Base-by-base conservation (phyloP, 2,797 vertebrate species). In the Cossypha polioptera region DNA sequence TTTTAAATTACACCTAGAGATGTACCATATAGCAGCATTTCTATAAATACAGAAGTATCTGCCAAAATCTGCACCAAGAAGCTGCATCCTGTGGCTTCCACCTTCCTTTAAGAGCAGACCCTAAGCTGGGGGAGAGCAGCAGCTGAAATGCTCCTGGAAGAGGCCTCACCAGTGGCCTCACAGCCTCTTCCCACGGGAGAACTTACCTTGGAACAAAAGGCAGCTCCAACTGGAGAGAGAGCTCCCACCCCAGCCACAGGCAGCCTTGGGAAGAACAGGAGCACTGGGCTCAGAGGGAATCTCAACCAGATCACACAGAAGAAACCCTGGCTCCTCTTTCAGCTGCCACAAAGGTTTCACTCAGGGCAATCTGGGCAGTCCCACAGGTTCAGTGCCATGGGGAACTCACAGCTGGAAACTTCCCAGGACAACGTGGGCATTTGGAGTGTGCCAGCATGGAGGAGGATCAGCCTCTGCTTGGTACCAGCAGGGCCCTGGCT, bases 181-280 rank as follows among this genome's bases (percentile, higher is more conserved):
- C 47, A 54, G 81, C 47, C 47, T 84, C 69, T 22, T 77, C 69
- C 40, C 45, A 59, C 17, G 1, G 3, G 81, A 94, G 31, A 91
- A 97, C 95, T 96, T 97, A 97, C 94, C 96, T 97, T 96, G 91
- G 82, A 87, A 89, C 33, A 83, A 94, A 59, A 88, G 90, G 62
- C 71, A 94, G 67, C 94, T 92, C 93, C 93, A 58, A 2, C n/a
- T 4, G 88, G 94, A 95, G 86, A 95, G 55, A 21, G 66, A 13
- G 28, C 79, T 93, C 95, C 96, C 95, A 92, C 73, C 95, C 95
- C 91, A 80, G 76, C 9, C 82, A 91, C 1, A 22, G 50, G 2
- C 42, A 92, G 80, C 7, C 1, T 59, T 1, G 36, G 57, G 42
- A 61, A 72, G 31, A 65, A n/a, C 0, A 2, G 81, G 33, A 93